Conservation (phyloP, 1,140 invertebrate genomes). For the Ceratosolen solmsi region DNA sequence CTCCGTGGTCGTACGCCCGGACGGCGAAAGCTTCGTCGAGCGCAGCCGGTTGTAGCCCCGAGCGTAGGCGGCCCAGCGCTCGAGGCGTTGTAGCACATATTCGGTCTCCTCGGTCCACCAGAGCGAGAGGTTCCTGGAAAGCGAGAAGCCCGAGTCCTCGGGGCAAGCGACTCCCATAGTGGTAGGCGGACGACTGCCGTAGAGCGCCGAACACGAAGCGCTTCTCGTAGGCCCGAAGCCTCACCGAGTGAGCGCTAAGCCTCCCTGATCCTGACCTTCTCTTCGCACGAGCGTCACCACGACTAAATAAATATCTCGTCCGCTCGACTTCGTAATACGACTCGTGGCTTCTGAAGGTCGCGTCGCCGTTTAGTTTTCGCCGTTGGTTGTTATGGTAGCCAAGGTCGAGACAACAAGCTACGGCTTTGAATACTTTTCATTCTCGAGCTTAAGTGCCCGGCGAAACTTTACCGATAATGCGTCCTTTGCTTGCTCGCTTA, state of each 20-base stretch:
- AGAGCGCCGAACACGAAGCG: conserved; percentile 30
- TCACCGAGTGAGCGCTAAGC: not conserved
- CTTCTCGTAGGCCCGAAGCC: not conserved
- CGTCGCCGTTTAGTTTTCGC: not conserved
- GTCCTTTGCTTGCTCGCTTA: too few relatives aligned
- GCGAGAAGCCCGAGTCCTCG: conserved; percentile 34
- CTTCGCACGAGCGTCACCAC: not conserved
- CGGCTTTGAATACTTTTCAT: not conserved
- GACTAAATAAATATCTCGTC: not conserved
- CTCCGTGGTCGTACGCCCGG: conserved; percentile 60
- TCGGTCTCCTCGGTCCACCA: conserved; percentile 70
- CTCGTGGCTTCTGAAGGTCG: not conserved
- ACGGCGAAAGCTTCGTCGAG: conserved; percentile 59
- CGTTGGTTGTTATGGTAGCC: conserved; percentile 8
- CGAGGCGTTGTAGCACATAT: conserved; percentile 67
- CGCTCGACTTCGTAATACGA: not conserved
- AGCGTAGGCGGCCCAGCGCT: conserved; percentile 65
- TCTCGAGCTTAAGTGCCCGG: too few relatives aligned
- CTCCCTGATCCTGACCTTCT: conserved; percentile 33
- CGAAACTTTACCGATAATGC: too few relatives aligned
- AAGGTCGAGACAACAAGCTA: not conserved
- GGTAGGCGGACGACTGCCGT: not conserved
- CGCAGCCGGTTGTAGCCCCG: conserved; percentile 68
- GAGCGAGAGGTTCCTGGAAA: conserved; percentile 27
- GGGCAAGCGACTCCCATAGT: conserved; percentile 31